Base-by-base conservation (phyloP, 1,140 invertebrate species). In the Ridgeia piscesae region DNA sequence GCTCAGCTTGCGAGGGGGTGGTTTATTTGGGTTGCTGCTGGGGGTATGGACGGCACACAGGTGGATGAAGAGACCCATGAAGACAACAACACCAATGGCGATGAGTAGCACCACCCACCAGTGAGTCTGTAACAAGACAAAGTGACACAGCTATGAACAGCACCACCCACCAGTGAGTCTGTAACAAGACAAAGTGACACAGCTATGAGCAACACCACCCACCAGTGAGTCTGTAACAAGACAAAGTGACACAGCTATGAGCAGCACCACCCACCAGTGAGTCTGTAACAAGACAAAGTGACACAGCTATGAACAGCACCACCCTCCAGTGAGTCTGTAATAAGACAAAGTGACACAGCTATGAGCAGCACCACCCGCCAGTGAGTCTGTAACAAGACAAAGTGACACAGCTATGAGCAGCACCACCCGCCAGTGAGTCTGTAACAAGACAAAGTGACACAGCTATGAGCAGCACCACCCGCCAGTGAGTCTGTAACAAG, bases 11-110 rank as follows among this genome's bases (percentile, higher is more conserved):
- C 95, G 93, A 6, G 95, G 95, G 42, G 95, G 94, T 50, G 94
- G 94, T 34, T 95, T 95, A 33, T 95, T 95, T 4, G 99, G 99
- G 97, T 99, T 99, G 91, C 98, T 99, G 91, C 98, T 99, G 33
- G 99, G 99, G 89, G 99, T 99, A 95, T 99, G 99, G 91, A 99
- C 99, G 31, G 99, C 99, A 96, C 99, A 99, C 95, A 99, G 99
- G 96, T 99, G 99, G 94, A 99, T 99, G 96, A 99, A 99, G n/a
- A 99, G 96, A 35, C 98, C 99, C 99, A 99, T 99, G 94, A 99
- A 97, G 93, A 99, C 97, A 14, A 99, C 97, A 94, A 99, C 98
- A 58, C 97, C 97, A 91, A 99, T 97, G 34, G 98, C 91, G 96
- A 99, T 98, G 14, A 99, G 96, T 93, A 99, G 96, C 92, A 99